Evolutionary conservation across 2,888 invertebrate genomes (phyloP).

Genomic region (Ormia ochracea): DNA sequence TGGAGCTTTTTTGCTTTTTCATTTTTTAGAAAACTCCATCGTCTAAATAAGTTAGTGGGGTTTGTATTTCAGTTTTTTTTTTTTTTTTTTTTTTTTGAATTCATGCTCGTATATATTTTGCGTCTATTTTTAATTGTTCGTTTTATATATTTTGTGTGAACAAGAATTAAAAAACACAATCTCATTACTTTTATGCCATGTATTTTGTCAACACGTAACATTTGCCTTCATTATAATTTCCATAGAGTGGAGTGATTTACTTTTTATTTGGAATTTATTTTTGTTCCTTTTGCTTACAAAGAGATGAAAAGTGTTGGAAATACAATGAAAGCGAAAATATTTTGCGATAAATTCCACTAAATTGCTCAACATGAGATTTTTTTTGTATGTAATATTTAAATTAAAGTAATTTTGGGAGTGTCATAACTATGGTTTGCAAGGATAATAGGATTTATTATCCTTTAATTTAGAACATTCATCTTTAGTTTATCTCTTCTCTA

Average conservation of each 20-base stretch:
- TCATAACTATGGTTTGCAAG: too few species aligned
- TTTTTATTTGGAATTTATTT: slow-evolving; percentile 1
- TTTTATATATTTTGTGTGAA: slow-evolving; percentile 15
- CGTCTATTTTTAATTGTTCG: neutral
- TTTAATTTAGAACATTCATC: too few species aligned
- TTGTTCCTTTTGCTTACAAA: neutral
- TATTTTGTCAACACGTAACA: slow-evolving; percentile 73
- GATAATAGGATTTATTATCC: too few species aligned
- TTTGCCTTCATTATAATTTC: slow-evolving; percentile 70
- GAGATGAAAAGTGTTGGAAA: neutral
- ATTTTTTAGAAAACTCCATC: slow-evolving; percentile 15
- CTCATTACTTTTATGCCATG: slow-evolving; percentile 72
- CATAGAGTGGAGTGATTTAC: slow-evolving; percentile 48
- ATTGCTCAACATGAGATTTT: too few species aligned
- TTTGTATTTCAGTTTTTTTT: slow-evolving; percentile 42
- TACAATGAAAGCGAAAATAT: neutral
- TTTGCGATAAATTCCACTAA: neutral
- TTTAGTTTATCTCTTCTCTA: too few species aligned
- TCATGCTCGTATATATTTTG: slow-evolving; percentile 1
- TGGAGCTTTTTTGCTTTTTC: too few species aligned
- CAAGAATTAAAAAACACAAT: slow-evolving; percentile 65
- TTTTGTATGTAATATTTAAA: too few species aligned
- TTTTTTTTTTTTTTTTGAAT: neutral
- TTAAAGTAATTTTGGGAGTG: too few species aligned
- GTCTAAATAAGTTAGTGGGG: slow-evolving; percentile 52